phyloP scores from a whole-genome alignment of 37 sponge, comb jelly and placozoan species.

The Cladorhizidae sp. region DNA sequence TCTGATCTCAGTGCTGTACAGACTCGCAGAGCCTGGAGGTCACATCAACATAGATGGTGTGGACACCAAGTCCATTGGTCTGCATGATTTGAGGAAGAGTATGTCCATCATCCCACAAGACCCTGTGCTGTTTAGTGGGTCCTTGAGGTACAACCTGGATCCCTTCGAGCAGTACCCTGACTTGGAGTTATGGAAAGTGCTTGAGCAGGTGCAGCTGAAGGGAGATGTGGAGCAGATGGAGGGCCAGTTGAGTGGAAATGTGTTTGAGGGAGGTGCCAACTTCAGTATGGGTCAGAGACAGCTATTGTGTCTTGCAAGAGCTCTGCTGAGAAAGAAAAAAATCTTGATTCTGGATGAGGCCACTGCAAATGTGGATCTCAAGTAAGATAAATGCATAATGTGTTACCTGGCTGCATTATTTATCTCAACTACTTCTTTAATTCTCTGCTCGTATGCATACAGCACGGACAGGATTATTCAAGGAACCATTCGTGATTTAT shows the following conservation, averaged over 20 bases:
- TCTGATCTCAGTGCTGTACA: too few relatives aligned
- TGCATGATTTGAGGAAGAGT: conserved; percentile 76
- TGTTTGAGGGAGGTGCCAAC: conserved; percentile 80
- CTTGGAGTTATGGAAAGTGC: conserved; percentile 73
- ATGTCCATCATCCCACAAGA: conserved; percentile 94
- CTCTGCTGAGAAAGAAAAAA: conserved; percentile 77
- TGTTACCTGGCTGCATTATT: background rate
- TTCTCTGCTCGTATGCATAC: background rate
- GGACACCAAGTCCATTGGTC: conserved; percentile 69
- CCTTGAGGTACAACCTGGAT: conserved; percentile 91
- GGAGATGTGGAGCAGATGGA: too few relatives aligned
- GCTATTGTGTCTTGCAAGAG: conserved; percentile 86
- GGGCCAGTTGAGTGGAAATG: too few relatives aligned
- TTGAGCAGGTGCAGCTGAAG: too few relatives aligned
- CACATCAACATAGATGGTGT: conserved; percentile 91
- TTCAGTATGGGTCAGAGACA: too few relatives aligned
- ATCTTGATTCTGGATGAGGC: too few relatives aligned
- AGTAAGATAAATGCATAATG: conserved; percentile 49
- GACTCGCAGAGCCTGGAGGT: too few relatives aligned
- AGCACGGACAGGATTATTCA: too few relatives aligned
- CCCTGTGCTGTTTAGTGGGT: conserved; percentile 90
- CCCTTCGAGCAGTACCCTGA: conserved; percentile 78
- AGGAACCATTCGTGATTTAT: conserved; percentile 69
- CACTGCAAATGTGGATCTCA: conserved; percentile 86
- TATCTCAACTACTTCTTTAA: background rate